Conservation (phyloP, 2,113 vertebrate genomes). For the Oxyruncus cristatus region DNA sequence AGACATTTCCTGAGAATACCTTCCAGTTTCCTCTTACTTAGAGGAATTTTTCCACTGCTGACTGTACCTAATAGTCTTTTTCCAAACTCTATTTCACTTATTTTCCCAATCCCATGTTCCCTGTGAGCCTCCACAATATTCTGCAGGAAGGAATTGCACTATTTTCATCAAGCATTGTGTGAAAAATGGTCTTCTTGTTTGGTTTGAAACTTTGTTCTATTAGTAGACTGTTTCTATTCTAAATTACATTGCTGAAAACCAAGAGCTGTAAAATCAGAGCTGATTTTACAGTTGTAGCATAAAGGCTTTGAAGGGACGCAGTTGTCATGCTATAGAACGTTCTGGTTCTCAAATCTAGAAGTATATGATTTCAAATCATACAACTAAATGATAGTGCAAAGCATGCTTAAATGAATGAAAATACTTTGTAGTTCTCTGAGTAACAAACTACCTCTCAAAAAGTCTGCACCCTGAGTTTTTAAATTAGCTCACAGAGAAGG, state of each 20-base stretch:
- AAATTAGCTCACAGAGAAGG: neutral
- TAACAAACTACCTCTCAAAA: neutral
- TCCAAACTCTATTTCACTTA: neutral
- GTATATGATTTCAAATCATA: neutral
- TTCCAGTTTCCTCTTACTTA: neutral
- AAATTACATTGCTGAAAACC: neutral
- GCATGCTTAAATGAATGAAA: neutral
- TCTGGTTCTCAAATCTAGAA: neutral
- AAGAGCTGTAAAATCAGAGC: neutral
- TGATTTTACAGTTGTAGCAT: neutral
- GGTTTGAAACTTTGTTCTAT: neutral
- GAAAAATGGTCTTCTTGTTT: neutral
- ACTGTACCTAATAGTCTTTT: neutral
- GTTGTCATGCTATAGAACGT: neutral
- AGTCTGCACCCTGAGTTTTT: neutral
- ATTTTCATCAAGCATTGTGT: neutral
- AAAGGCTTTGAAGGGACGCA: neutral
- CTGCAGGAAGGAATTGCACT: neutral
- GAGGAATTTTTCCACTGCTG: neutral
- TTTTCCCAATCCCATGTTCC: neutral
- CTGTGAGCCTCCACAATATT: neutral
- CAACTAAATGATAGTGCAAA: neutral
- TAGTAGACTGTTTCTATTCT: neutral
- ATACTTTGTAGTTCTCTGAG: neutral
- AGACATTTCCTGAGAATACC: neutral